Evolutionary conservation across 2,113 vertebrate genomes (phyloP).

Genomic region (Corythornis cristatus): DNA sequence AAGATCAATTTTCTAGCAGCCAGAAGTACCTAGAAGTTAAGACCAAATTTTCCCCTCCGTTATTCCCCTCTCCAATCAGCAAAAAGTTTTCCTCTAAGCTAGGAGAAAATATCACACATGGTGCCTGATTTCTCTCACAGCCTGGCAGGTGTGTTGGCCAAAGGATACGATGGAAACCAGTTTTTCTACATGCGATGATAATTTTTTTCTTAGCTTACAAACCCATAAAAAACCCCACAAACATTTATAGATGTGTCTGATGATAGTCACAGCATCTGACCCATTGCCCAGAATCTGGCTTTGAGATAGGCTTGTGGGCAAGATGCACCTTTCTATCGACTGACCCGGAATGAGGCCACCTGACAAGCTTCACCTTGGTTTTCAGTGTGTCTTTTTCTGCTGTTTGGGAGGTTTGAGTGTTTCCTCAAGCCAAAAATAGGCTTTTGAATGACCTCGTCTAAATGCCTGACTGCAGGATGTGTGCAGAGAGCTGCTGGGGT

Average conservation of each 20-base stretch:
- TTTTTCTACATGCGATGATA: not conserved
- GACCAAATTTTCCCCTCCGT: not conserved
- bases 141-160: not conserved
- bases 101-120: not conserved
- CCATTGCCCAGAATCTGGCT: not conserved
- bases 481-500: not conserved
- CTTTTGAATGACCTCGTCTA: not conserved
- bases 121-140: not conserved
- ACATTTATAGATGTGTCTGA: not conserved
- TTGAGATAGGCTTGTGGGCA: not conserved
- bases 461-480: not conserved
- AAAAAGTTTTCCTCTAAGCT: not conserved
- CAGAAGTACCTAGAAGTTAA: not conserved
- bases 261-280: not conserved
- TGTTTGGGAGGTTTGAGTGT: not conserved
- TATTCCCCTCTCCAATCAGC: not conserved
- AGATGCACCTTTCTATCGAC: not conserved
- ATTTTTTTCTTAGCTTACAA: not conserved
- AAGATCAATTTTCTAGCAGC: not conserved
- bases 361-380: not conserved
- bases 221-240: not conserved
- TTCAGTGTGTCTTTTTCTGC: not conserved
- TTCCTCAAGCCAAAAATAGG: not conserved
- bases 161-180: not conserved
- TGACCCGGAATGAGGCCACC: fast-evolving